Conservation (phyloP, 2,888 invertebrate genomes). For the Pollenia amentaria region DNA sequence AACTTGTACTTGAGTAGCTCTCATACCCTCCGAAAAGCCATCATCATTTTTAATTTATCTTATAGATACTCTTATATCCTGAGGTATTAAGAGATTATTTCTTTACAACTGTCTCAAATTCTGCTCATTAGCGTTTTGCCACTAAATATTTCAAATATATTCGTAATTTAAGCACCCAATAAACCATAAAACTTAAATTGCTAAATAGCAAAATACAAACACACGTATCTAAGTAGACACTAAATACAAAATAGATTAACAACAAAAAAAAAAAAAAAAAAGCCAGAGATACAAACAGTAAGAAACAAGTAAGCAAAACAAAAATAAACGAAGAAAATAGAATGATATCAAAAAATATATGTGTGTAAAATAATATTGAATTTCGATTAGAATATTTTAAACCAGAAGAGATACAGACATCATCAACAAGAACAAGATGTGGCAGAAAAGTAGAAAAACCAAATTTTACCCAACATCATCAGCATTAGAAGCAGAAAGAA, state of each 20-base stretch:
- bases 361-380: constrained; percentile 36
- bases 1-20: no score
- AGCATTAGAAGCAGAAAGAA: neutral
- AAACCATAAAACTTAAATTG: constrained; percentile 54
- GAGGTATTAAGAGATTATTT: no score
- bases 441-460: neutral
- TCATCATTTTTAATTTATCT: no score
- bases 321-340: neutral
- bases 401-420: neutral
- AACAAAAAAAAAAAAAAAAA: neutral
- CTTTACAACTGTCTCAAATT: neutral
- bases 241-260: neutral
- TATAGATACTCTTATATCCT: no score
- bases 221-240: neutral
- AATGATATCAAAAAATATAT: neutral
- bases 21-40: no score
- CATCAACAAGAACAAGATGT: neutral
- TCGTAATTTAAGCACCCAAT: constrained; percentile 16
- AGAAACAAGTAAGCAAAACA: neutral
- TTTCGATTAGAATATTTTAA: constrained; percentile 55
- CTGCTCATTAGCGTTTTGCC: constrained; percentile 60
- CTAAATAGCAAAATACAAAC: constrained; percentile 4
- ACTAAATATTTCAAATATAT: constrained; percentile 52
- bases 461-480: constrained; percentile 7
- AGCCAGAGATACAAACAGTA: neutral